Evolutionary conservation across 2,888 invertebrate genomes (phyloP).

Genomic region (Rhogogaster chlorosoma): DNA sequence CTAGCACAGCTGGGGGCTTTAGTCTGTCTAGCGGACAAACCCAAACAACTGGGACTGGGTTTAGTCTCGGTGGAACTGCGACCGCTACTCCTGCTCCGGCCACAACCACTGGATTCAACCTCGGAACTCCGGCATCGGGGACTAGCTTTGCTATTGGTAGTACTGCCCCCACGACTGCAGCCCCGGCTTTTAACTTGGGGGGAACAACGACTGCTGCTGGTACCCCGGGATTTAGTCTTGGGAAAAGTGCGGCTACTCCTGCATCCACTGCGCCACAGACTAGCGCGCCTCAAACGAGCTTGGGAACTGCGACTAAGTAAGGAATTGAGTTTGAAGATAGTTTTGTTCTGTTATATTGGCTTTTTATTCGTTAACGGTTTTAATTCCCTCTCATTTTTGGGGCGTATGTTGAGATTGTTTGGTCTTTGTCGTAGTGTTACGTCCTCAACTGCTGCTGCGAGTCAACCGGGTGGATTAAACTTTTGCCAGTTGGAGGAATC

Average conservation of each 20-base stretch:
- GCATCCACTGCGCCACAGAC: conserved; percentile 59
- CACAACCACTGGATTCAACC: conserved; percentile 52
- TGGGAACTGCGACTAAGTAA: conserved; percentile 72
- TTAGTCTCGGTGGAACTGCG: conserved; percentile 56
- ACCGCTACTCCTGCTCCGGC: conserved; percentile 58
- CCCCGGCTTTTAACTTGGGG: conserved; percentile 61
- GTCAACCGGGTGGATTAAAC: conserved; percentile 81
- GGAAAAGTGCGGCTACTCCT: conserved; percentile 63
- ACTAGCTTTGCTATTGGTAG: conserved; percentile 58
- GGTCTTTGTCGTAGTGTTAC: conserved; percentile 67
- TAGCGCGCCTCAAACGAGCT: conserved; percentile 66
- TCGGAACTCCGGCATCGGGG: conserved; percentile 41
- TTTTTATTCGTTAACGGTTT: background rate
- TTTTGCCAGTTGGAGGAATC: conserved; percentile 94
- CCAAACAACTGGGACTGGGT: conserved; percentile 56
- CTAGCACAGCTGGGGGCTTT: conserved; percentile 55
- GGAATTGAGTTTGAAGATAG: conserved; percentile 48
- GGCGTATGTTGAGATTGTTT: conserved; percentile 31
- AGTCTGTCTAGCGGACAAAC: conserved; percentile 52
- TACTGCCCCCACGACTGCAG: conserved; percentile 62
- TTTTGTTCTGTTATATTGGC: conserved; percentile 1
- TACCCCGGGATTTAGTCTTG: conserved; percentile 49
- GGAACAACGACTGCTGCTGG: conserved; percentile 61
- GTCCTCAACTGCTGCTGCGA: conserved; percentile 67
- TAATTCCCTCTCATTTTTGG: background rate